Percentiles rank a stretch among this genome's conserved stretches.
These are phyloP conservation scores for Potamarius usumacintae DNA, from an alignment of 2,113 vertebrate genomes.

Conservation along the genomic window DNA sequence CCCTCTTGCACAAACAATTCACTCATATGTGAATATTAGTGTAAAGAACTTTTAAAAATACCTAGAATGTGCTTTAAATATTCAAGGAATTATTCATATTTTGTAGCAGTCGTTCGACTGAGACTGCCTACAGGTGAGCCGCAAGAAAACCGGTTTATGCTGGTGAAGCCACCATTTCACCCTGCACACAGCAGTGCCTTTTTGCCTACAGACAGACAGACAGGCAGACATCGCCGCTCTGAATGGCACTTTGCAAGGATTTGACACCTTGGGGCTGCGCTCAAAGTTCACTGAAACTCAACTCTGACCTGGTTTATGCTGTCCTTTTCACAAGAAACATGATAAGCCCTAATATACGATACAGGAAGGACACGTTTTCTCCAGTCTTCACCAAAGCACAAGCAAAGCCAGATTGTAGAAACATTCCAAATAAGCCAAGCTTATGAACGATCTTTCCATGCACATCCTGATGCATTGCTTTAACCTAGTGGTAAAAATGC, in stretches of 20 bases:
- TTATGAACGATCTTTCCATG: neutral
- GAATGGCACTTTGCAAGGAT: neutral
- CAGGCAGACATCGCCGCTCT: no score
- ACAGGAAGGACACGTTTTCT: neutral
- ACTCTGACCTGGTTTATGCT: neutral
- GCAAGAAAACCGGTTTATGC: neutral
- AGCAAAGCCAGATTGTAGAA: neutral
- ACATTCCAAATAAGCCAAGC: neutral
- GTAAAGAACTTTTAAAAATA: neutral
- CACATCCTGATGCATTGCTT: neutral
- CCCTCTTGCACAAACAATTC: neutral
- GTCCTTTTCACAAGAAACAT: neutral
- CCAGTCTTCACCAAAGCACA: neutral
- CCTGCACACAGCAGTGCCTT: no score
- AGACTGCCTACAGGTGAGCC: neutral
- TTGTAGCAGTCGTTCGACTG: neutral
- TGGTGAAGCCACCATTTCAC: neutral
- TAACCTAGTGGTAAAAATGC: neutral
- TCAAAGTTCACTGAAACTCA: constrained; percentile 1
- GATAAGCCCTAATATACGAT: neutral
- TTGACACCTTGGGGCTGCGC: neutral
- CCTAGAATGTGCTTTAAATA: neutral
- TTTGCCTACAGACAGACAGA: neutral
- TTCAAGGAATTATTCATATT: neutral
- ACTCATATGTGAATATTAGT: neutral